Percentiles rank a stretch among this genome's conserved stretches.
Conservation (phyloP, 2,888 invertebrate genomes). For the Aphodius sticticus region DNA sequence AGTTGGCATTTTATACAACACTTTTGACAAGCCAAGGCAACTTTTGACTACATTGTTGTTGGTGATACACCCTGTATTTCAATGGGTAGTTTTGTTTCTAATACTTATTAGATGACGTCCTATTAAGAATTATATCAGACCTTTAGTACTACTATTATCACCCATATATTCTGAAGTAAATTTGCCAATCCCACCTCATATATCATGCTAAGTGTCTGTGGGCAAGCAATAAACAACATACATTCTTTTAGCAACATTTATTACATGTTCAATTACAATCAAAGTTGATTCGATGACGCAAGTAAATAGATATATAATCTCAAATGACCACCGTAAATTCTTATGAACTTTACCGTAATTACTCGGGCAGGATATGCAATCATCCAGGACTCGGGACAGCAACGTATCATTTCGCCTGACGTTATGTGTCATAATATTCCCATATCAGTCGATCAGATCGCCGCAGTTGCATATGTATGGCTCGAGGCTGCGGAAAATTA, state of each 20-base stretch:
- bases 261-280: background rate
- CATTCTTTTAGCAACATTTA: background rate
- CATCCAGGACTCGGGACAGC: background rate
- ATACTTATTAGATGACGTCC: too few species aligned
- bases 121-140: background rate
- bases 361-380: background rate
- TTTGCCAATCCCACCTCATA: background rate
- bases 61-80: too few species aligned
- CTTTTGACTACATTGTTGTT: too few species aligned
- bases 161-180: background rate
- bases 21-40: too few species aligned
- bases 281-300: background rate
- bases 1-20: too few species aligned
- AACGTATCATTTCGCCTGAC: background rate
- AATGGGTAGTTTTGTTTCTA: background rate
- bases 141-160: background rate
- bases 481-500: background rate
- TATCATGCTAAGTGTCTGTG: background rate
- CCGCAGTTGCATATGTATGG: constrained; percentile 5
- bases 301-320: background rate
- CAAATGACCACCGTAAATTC: background rate
- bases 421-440: constrained; percentile 4
- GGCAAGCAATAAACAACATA: background rate
- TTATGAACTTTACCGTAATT: background rate
- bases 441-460: constrained; percentile 16